phyloP scores from a whole-genome alignment of 2,888 invertebrate species.

The Barypeithes pellucidus region DNA sequence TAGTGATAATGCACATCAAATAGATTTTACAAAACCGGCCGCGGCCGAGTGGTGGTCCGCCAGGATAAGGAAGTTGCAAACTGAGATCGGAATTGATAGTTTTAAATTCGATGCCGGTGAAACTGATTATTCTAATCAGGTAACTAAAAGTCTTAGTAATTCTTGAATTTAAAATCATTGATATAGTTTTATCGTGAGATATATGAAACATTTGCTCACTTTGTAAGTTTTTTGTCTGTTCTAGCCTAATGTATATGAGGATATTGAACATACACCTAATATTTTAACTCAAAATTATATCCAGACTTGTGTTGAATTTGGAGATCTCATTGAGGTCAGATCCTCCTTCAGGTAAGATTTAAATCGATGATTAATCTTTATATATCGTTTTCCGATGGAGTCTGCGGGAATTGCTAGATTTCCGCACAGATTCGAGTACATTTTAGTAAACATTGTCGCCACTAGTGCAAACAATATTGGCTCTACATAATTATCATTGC shows the following conservation, averaged over 20 bases:
- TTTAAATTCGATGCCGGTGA: conserved; percentile 91
- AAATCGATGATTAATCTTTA: neutral
- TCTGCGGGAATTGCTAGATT: too few relatives aligned
- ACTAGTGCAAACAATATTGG: too few relatives aligned
- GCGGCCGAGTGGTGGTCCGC: conserved; percentile 76
- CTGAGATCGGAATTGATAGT: conserved; percentile 79
- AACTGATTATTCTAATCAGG: conserved; percentile 78
- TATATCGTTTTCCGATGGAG: neutral
- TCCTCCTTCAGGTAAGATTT: conserved; percentile 75
- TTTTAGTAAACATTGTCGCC: too few relatives aligned
- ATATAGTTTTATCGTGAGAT: too few relatives aligned
- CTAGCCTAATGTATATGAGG: conserved; percentile 66
- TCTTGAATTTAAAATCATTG: neutral
- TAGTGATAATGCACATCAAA: conserved; percentile 73
- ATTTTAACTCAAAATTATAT: conserved; percentile 75
- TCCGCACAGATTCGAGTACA: too few relatives aligned
- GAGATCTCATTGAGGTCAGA: conserved; percentile 80
- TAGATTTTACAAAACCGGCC: conserved; percentile 83
- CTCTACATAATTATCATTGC: too few relatives aligned
- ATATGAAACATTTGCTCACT: too few relatives aligned
- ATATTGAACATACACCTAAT: conserved; percentile 74
- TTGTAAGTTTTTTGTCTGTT: conserved; percentile 12
- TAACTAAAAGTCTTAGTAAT: conserved; percentile 63
- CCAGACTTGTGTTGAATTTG: conserved; percentile 75
- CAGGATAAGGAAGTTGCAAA: conserved; percentile 73